Evolutionary conservation across 2,113 vertebrate species (phyloP).

Genomic region (Oryctolagus cuniculus): mOryCun1.1 NC_091434.1:114123001-114123500

Average conservation of each 20-base stretch:
- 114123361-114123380: neutral
- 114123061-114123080: neutral
- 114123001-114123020: neutral
- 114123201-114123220: neutral
- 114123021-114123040: neutral
- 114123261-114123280: neutral
- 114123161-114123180: neutral
- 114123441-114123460: neutral
- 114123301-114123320: neutral
- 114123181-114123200: neutral
- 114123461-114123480: neutral
- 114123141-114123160: neutral
- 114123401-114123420: neutral
- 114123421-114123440: neutral
- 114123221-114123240: accelerated
- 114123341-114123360: neutral
- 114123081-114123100: neutral
- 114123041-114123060: neutral
- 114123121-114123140: neutral
- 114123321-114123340: neutral
- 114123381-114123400: neutral
- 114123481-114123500: neutral
- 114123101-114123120: neutral
- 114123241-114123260: neutral
- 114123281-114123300: neutral